These are phyloP conservation scores for Phymanthus crucifer DNA, from an alignment of 92 coral and sea anemone genomes.

Conservation along the genomic window DNA sequence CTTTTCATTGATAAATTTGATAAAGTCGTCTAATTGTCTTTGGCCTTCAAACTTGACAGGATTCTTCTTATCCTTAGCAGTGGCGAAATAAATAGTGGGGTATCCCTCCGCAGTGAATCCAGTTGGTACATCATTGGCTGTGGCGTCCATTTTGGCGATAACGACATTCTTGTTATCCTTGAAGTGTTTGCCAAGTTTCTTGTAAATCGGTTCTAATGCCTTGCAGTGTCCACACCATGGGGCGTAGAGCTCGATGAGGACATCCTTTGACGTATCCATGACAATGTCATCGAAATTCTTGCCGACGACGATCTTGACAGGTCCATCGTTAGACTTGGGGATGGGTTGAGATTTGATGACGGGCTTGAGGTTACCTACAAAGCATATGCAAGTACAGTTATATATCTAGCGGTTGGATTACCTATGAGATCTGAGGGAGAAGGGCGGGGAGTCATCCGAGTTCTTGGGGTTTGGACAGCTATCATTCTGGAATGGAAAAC, in stretches of 20 bases:
- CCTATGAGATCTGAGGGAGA: too few relatives aligned
- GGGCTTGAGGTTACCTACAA: constrained; percentile 79
- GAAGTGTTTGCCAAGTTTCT: constrained; percentile 81
- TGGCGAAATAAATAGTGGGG: constrained; percentile 88
- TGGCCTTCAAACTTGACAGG: constrained; percentile 87
- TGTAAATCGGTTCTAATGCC: constrained; percentile 76
- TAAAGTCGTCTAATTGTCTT: constrained; percentile 71
- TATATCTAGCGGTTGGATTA: neutral
- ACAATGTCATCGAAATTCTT: constrained; percentile 87
- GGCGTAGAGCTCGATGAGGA: constrained; percentile 90
- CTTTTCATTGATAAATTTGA: constrained; percentile 79
- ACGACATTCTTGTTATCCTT: constrained; percentile 77
- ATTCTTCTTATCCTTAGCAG: constrained; percentile 76
- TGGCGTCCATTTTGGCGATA: constrained; percentile 93
- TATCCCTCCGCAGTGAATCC: constrained; percentile 73
- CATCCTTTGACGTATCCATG: constrained; percentile 81
- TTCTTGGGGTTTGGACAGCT: too few relatives aligned
- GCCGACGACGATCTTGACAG: constrained; percentile 93
- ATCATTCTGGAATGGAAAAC: too few relatives aligned
- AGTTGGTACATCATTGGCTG: constrained; percentile 78
- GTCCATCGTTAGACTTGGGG: constrained; percentile 84
- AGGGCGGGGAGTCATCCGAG: too few relatives aligned
- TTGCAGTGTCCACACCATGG: constrained; percentile 99
- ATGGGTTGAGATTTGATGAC: constrained; percentile 87
- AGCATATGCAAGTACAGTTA: neutral